These are phyloP conservation scores for Erythrocercus mccallii DNA, from an alignment of 2,113 vertebrate species.

Conservation along the genomic window DNA sequence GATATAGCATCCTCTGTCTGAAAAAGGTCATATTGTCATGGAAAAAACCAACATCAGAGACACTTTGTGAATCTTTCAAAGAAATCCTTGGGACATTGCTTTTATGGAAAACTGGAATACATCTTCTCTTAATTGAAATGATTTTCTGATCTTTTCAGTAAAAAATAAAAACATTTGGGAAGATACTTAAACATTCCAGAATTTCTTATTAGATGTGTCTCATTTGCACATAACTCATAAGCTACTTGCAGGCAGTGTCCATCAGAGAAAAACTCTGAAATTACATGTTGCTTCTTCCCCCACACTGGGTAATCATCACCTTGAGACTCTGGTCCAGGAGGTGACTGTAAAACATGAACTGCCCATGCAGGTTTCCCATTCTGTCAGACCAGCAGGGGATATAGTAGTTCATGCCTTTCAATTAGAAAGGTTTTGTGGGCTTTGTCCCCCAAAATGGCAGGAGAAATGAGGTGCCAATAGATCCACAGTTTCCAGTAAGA, in stretches of 20 bases:
- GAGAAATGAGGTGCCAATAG: not conserved
- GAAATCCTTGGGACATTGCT: not conserved
- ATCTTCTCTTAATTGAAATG: not conserved
- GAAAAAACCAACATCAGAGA: not conserved
- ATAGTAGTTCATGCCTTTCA: not conserved
- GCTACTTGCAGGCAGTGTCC: not conserved
- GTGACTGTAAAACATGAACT: rapidly evolving
- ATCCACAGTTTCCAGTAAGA: not conserved
- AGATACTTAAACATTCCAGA: not conserved
- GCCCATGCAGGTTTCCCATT: not conserved
- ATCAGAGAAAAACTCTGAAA: not conserved
- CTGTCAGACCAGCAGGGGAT: not conserved
- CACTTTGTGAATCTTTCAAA: not conserved
- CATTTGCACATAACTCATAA: not conserved
- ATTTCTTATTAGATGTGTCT: not conserved
- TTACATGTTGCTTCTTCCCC: not conserved
- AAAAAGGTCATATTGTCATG: not conserved
- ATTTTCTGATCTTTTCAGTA: not conserved
- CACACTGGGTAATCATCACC: not conserved
- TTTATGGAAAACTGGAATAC: not conserved
- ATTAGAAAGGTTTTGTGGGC: not conserved
- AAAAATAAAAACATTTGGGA: not conserved
- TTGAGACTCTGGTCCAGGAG: not conserved
- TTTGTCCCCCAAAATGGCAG: not conserved
- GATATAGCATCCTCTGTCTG: no score